A percentile compares a stretch with the other conserved stretches of the same genome.
Conservation (phyloP, 1,140 invertebrate genomes). For the Subanguina moxae region DNA sequence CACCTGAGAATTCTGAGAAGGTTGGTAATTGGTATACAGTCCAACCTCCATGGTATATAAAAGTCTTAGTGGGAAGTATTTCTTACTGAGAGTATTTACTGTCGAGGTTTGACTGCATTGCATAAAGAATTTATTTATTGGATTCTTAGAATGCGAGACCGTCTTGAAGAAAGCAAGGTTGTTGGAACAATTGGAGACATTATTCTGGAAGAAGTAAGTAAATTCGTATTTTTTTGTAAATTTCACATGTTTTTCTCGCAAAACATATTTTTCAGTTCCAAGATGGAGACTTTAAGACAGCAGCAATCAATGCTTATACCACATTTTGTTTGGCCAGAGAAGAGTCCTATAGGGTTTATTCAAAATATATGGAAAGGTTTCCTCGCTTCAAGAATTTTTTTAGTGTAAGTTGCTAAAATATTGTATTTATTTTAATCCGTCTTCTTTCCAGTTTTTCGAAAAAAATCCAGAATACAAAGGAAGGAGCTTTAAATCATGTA, state of each 20-base stretch:
- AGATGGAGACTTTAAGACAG: slow-evolving; percentile 24
- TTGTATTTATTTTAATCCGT: no score
- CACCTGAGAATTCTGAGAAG: slow-evolving; percentile 44
- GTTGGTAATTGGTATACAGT: no score
- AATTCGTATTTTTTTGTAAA: no score
- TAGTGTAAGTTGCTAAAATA: slow-evolving; percentile 15
- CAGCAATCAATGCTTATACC: slow-evolving; percentile 41
- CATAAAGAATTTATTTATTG: no score
- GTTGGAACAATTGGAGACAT: slow-evolving; percentile 47
- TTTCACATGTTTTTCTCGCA: no score
- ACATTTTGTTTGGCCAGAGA: slow-evolving; percentile 38
- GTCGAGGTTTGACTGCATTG: no score
- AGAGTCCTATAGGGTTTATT: slow-evolving; percentile 26
- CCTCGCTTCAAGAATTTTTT: slow-evolving; percentile 32
- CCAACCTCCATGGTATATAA: no score
- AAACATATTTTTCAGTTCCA: slow-evolving; percentile 20
- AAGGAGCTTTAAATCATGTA: slow-evolving; percentile 45
- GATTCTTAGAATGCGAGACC: slow-evolving; percentile 15
- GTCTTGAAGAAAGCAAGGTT: slow-evolving; percentile 15
- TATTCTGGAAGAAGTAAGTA: slow-evolving; percentile 29
- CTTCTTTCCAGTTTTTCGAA: slow-evolving; percentile 26
- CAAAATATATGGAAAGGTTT: slow-evolving; percentile 26
- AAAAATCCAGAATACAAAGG: slow-evolving; percentile 27
- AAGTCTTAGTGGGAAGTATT: no score
- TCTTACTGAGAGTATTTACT: no score